These are phyloP conservation scores for Pomatorhinus ruficollis DNA, from an alignment of 2,113 vertebrate species.

Conservation along the genomic window DNA sequence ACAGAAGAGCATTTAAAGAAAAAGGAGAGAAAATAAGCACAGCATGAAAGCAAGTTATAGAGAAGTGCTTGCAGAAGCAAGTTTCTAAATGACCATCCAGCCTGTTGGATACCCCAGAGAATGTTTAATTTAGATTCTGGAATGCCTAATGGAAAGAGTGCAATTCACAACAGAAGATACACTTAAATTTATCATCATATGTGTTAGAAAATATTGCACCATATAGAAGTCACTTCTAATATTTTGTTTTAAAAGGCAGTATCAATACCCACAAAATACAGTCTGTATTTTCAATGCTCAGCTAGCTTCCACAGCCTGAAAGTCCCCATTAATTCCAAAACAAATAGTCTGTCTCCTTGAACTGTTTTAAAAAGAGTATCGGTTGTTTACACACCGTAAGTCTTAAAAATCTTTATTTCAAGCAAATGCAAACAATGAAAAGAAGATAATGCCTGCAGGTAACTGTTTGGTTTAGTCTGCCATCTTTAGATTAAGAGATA, in stretches of 20 bases:
- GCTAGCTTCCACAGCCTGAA: background rate
- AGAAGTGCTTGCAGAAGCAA: slow-evolving; percentile 20
- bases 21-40: slow-evolving; percentile 21
- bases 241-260: background rate
- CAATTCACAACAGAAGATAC: background rate
- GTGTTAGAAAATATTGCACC: background rate
- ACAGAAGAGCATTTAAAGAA: slow-evolving; percentile 1
- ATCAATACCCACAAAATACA: background rate
- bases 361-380: background rate
- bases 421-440: background rate
- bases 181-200: background rate
- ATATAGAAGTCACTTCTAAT: background rate
- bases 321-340: background rate
- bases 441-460: background rate
- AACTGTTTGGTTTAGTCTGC: background rate
- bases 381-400: background rate
- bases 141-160: background rate
- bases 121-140: background rate
- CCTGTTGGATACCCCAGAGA: background rate
- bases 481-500: background rate
- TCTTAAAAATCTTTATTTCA: background rate
- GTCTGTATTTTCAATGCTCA: background rate
- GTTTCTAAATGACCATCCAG: background rate
- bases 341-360: background rate
- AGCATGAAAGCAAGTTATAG: slow-evolving; percentile 19